Evolutionary conservation across 2,888 invertebrate species (phyloP), one percentile per base, ranked within the genome.

Genomic region (Taenaris catops): DNA sequence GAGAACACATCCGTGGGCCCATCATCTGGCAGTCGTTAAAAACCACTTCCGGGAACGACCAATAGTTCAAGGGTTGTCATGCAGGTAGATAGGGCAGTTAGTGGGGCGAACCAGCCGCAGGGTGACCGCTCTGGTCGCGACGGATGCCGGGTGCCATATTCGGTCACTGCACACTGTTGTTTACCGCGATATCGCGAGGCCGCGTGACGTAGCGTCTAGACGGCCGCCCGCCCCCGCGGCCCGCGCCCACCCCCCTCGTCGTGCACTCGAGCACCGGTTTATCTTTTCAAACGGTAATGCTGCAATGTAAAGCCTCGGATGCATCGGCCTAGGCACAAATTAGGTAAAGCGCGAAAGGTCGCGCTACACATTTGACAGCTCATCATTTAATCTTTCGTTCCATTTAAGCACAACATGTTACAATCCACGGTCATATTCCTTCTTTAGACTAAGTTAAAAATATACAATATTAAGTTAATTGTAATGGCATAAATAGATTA

Each of bases 171-270:
- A 84, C 83, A 83, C 70, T 73, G 80, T 83, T 84, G 84, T 84
- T 84, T 84, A 83, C 81, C 80, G 87, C 87, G 76, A 75, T 88
- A 88, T 86, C 87, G 80, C 87, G 88, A 78, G 88, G 88, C 88
- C 89, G 88, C 70, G 87, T 88, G 87, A 88, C 88, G 87, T 88
- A 83, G 84, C 75, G 84, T 84, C 84, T 84, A 84, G 84, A 84
- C 84, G 74, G 63, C 63, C 65, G 58, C 60, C 60, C 62, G 57
- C 58, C 64, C 63, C 67, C 63, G 58, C 51, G 49, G 51, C 53
- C 48, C 58, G 35, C 57, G 8, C 57, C 46, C 49, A 38, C 63
- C 36, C 45, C 34, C 44, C 59, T 55, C 65, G 61, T 69, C 74
- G 65, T 74, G 76, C 80, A 78, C 76, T 70, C 73, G 74, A 79